Evolutionary conservation across 1,140 invertebrate species (phyloP).

Genomic region (Spodoptera frugiperda): DNA sequence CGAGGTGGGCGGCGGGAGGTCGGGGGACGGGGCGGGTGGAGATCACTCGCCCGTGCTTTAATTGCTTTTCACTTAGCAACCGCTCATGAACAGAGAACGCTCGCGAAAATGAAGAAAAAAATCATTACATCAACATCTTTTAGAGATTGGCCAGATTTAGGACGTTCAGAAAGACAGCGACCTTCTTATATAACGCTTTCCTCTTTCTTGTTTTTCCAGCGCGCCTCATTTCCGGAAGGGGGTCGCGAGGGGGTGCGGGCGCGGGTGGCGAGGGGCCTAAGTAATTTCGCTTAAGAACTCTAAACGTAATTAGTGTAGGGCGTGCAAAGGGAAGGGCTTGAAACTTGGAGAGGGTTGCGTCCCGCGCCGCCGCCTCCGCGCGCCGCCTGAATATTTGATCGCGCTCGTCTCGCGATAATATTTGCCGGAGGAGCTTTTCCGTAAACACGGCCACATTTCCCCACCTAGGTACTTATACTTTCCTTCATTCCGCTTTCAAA

Average conservation of each 20-base stretch:
- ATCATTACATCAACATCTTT: constrained; percentile 86
- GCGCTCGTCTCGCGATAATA: constrained; percentile 84
- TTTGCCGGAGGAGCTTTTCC: constrained; percentile 83
- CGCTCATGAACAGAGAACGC: constrained; percentile 82
- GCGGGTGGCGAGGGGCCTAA: constrained; percentile 85
- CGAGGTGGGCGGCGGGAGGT: constrained; percentile 58
- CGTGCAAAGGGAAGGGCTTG: constrained; percentile 87
- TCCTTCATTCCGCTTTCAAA: constrained; percentile 80
- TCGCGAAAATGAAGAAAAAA: constrained; percentile 84
- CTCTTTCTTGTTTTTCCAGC: constrained; percentile 83
- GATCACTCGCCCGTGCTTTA: constrained; percentile 84
- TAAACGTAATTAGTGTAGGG: constrained; percentile 88
- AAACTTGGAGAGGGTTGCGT: constrained; percentile 87
- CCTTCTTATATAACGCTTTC: constrained; percentile 81
- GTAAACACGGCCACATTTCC: constrained; percentile 83
- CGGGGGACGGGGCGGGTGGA: constrained; percentile 59
- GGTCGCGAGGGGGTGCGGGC: constrained; percentile 70
- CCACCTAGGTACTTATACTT: constrained; percentile 76
- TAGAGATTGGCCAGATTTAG: constrained; percentile 84
- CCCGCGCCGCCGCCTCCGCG: constrained; percentile 74
- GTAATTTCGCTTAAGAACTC: constrained; percentile 88
- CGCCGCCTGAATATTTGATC: constrained; percentile 85
- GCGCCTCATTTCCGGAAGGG: constrained; percentile 84
- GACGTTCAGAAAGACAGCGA: constrained; percentile 77
- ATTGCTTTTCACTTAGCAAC: constrained; percentile 86